These are phyloP conservation scores for Muntiacus muntjak DNA, from an alignment of 2,113 vertebrate species.

Conservation along the genomic window DNA sequence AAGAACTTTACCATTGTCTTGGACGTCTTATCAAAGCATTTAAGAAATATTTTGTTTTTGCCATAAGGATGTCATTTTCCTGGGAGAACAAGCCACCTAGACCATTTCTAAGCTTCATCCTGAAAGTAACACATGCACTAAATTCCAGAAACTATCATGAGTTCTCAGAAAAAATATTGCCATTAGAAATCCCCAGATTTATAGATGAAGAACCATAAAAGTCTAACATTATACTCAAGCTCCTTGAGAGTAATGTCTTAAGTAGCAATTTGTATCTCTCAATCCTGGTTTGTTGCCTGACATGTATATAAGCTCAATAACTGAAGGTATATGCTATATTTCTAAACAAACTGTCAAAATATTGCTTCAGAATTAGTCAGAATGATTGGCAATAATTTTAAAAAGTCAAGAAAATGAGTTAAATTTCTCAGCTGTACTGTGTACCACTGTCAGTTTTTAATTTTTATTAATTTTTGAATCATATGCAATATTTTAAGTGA, in stretches of 20 bases:
- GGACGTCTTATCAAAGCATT: neutral
- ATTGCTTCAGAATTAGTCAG: neutral
- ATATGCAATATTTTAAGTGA: neutral
- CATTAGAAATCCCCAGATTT: neutral
- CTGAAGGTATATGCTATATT: neutral
- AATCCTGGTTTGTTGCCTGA: neutral
- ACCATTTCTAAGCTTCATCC: neutral
- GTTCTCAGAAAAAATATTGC: neutral
- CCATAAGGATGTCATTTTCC: neutral
- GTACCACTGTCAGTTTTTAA: neutral
- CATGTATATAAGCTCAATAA: neutral
- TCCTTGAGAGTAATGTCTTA: neutral
- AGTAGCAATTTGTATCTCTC: neutral
- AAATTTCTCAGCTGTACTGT: neutral
- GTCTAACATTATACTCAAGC: neutral
- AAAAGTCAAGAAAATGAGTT: neutral
- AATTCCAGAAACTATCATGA: neutral
- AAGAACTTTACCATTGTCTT: neutral
- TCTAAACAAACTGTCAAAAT: neutral
- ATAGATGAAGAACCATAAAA: neutral
- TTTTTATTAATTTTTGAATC: neutral
- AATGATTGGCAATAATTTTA: neutral
- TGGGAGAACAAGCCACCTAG: neutral
- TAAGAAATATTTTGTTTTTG: neutral
- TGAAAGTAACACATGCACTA: neutral